Evolutionary conservation across 2,888 invertebrate genomes (phyloP), one percentile per base, ranked within the genome.

Genomic region (Pandemis cinnamomeana): DNA sequence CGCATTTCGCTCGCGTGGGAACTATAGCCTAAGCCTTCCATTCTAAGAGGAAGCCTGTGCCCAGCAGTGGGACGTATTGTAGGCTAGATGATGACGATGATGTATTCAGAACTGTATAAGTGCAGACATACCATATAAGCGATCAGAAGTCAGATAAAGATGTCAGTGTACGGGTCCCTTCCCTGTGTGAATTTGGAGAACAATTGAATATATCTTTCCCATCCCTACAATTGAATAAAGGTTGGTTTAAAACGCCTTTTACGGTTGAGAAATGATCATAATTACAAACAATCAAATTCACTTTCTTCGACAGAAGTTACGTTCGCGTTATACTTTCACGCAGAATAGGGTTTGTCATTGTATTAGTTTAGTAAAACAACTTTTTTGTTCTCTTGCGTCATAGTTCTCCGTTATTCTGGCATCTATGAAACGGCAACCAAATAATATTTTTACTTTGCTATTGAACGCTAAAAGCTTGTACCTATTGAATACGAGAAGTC

Each of bases 251-350:
- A 71, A 36, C 58, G 58, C 64, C 46, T 63, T 42, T 71, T 66
- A 66, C 58, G 66, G 58, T 71, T 60, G 71, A 66, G 66, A 66
- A 71, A 60, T 41, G 58, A 46, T 66, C 46, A 66, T 71, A 71
- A 66, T 60, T 66, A 20, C 64, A 71, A 66, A 71, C 71, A 71
- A 71, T 71, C 71, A 55, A 53, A 63, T 71, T 71, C 48, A 48
- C 71, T 71, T 71, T 71, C 66, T 66, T 71, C 58, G 58, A 58
- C 58, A 58, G 58, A 58, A 42, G 51, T 58, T 55, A 55, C 41
- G 58, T 58, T 71, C 58, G 41, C 58, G 71, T n/a, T 71, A 71
- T 44, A 71, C 71, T 71, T 66, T 71, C 66, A 48, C 71, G 46
- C 13, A 8, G 11, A 58, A 27, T 58, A 66, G 48, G 58, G 58